Evolutionary conservation across 2,113 vertebrate species (phyloP), one percentile per base, ranked within the genome.

Genomic region (Nycticryphes semicollaris): DNA sequence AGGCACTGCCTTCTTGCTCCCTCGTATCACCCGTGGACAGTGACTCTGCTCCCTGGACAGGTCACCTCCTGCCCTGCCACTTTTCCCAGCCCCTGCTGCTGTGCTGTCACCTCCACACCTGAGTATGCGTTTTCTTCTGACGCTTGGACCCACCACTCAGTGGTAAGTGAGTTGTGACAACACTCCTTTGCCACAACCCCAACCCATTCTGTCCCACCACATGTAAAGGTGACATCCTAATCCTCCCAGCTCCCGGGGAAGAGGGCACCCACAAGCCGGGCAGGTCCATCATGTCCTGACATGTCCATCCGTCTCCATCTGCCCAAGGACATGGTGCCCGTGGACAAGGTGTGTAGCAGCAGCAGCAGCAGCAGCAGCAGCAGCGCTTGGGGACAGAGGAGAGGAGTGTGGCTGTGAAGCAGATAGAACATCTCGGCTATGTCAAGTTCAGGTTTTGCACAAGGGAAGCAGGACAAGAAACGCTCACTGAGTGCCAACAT

Each of bases 141-240:
- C 8, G 0, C 33, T 22, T 14, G 1, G 16, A 11, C 12, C 8
- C n/a, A 10, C 6, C 28, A 5, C 39, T 7, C 50, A 3, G 11
- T 0, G 47, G 31, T 11, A 30, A 24, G 30, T 6, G 7, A 27
- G 14, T 5, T 28, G 50, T n/a, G 81, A 28, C 63, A 24, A 4
- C 0, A 0, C 33, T 67, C 31, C 31, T 23, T 41, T 14, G 72
- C 37, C 77, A 2, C 22, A 13, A 1, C 23, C 62, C 1, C 16
- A n/a, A 27, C 68, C 37, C 8, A 6, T 18, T n/a, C 23, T 10
- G 60, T 30, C 37, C 28, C 64, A 0, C 21, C 1, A 20, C 1
- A 2, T 2, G 35, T 1, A 9, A 21, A n/a, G 8, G 51, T 4
- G 85, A 37, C 39, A 41, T 4, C 15, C 17, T 17, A 15, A 30